Percentiles rank a stretch among this genome's conserved stretches.
Conservation (phyloP, 2,113 vertebrate genomes). For the Aplodontia rufa region DNA sequence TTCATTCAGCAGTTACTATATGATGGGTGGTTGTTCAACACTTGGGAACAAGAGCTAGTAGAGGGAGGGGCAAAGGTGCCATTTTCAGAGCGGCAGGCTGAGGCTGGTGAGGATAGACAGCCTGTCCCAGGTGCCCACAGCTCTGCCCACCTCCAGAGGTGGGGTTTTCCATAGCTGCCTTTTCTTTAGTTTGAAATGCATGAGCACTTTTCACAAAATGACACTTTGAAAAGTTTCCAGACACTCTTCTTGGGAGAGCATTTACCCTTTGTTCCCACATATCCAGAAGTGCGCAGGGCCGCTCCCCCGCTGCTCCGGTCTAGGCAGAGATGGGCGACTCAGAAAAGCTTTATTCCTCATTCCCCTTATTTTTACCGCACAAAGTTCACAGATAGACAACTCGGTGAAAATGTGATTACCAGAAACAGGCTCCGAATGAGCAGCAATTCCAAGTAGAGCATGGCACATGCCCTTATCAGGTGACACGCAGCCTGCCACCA, state of each 20-base stretch:
- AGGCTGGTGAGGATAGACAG: not conserved
- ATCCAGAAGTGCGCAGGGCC: not conserved
- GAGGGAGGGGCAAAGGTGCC: not conserved
- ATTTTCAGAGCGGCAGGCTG: not conserved
- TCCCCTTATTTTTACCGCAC: not conserved
- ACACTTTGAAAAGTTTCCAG: not conserved
- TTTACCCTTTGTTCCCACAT: not conserved
- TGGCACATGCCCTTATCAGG: constrained; percentile 61
- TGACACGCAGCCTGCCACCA: constrained; percentile 50
- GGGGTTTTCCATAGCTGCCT: not conserved
- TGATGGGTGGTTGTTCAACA: not conserved
- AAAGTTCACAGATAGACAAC: not conserved
- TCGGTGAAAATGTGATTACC: constrained; percentile 45
- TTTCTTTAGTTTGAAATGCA: not conserved
- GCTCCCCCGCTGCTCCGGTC: not conserved
- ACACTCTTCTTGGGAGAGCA: not conserved
- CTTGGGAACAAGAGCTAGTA: not conserved
- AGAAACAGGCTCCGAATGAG: constrained; percentile 59
- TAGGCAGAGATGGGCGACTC: not conserved
- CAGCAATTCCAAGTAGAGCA: constrained; percentile 68
- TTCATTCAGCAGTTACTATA: not conserved
- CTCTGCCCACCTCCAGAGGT: not conserved
- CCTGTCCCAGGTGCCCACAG: not conserved
- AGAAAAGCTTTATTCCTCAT: not conserved
- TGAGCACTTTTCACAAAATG: not conserved